phyloP scores from a whole-genome alignment of 1,140 invertebrate genomes.

The Lucilia sericata region DNA sequence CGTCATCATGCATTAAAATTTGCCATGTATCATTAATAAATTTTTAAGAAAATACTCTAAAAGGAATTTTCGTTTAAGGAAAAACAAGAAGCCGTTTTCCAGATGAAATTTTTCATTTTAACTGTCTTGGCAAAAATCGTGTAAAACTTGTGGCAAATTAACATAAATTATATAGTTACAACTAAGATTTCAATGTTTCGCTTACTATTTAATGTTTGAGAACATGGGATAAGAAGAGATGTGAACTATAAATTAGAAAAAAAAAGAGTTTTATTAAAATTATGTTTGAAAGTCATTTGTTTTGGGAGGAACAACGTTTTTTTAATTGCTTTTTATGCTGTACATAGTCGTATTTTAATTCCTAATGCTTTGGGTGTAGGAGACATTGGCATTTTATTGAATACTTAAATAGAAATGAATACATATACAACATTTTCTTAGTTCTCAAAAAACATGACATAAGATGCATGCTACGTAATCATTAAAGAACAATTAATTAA shows the following conservation, averaged over 20 bases:
- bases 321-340: constrained; percentile 14
- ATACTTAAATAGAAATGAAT: neutral
- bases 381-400: constrained; percentile 20
- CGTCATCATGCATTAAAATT: constrained; percentile 9
- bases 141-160: constrained; percentile 39
- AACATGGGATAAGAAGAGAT: too few relatives aligned
- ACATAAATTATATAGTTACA: constrained; percentile 34
- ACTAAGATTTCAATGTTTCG: too few relatives aligned
- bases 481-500: constrained; percentile 46
- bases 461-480: constrained; percentile 36
- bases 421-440: neutral
- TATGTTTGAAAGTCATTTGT: neutral
- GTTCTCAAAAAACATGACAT: constrained; percentile 27
- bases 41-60: constrained; percentile 17
- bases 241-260: too few relatives aligned
- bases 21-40: constrained; percentile 9
- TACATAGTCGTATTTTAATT: neutral
- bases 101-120: neutral
- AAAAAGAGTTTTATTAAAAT: neutral
- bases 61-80: constrained; percentile 10
- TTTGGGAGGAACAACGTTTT: constrained; percentile 18
- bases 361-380: neutral
- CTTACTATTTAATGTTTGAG: too few relatives aligned
- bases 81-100: constrained; percentile 1
- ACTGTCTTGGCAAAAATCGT: neutral